Percentiles rank a stretch among this genome's conserved stretches.
Conservation (phyloP, 1,140 invertebrate species). For the Sarcophaga peregrina region DNA sequence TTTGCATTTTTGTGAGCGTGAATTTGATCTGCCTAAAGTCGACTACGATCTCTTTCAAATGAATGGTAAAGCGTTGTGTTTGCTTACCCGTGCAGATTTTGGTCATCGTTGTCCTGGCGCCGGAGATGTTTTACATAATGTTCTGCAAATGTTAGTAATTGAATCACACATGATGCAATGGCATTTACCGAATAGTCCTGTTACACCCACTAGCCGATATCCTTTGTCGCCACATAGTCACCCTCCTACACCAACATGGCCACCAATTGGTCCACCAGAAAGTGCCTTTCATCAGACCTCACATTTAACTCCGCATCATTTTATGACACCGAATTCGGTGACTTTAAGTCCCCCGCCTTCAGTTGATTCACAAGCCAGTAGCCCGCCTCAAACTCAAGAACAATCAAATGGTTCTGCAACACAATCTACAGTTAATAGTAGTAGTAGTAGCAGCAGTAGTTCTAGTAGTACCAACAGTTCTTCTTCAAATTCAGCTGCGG, state of each 20-base stretch:
- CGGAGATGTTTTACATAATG: conserved; percentile 93
- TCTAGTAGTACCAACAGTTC: conserved; percentile 64
- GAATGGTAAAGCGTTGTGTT: conserved; percentile 95
- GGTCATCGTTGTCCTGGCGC: conserved; percentile 90
- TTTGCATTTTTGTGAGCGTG: conserved; percentile 90
- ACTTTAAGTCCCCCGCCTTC: conserved; percentile 90
- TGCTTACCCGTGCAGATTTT: conserved; percentile 89
- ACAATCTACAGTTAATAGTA: conserved; percentile 31
- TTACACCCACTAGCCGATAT: conserved; percentile 84
- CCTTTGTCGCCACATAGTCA: conserved; percentile 83
- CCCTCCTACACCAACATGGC: conserved; percentile 82
- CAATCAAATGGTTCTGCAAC: conserved; percentile 45
- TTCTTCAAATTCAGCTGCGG: conserved; percentile 32
- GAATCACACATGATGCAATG: conserved; percentile 80
- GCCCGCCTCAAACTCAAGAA: conserved; percentile 76
- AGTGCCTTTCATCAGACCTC: conserved; percentile 72
- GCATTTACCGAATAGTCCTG: conserved; percentile 83
- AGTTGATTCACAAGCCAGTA: conserved; percentile 86
- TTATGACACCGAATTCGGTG: conserved; percentile 82
- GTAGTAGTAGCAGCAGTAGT: conserved; percentile 47
- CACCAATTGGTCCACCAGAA: conserved; percentile 71
- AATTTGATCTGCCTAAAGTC: conserved; percentile 91
- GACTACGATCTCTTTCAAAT: conserved; percentile 96
- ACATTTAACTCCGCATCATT: conserved; percentile 72
- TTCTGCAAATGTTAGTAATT: conserved; percentile 86